phyloP scores from a whole-genome alignment of 2,797 vertebrate genomes.

The Pipistrellus pipistrellus region DNA sequence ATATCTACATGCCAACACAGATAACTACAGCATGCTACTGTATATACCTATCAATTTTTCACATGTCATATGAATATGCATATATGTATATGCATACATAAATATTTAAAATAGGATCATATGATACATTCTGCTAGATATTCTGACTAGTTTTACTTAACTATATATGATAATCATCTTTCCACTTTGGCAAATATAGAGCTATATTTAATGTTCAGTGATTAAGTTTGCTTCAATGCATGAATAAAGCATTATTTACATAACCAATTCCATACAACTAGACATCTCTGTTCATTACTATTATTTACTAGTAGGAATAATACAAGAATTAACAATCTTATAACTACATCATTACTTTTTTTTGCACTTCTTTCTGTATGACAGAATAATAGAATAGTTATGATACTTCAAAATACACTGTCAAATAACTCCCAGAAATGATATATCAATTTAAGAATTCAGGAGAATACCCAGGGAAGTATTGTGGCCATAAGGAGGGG shows the following conservation, averaged over 20 bases:
- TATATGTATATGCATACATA: not conserved
- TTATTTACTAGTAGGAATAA: slow-evolving; percentile 34
- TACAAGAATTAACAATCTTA: slow-evolving; percentile 5
- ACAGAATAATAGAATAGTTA: slow-evolving; percentile 10
- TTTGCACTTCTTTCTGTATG: not conserved
- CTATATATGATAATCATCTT: not conserved
- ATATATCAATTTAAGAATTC: not conserved
- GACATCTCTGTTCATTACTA: not conserved
- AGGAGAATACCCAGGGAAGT: not conserved
- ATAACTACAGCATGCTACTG: not conserved
- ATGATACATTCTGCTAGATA: not conserved
- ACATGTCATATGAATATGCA: not conserved
- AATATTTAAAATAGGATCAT: not conserved
- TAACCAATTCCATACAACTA: not conserved
- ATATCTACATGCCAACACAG: not conserved
- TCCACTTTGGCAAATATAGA: not conserved
- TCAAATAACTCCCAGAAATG: slow-evolving; percentile 14
- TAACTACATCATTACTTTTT: not conserved
- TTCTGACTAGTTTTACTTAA: slow-evolving; percentile 28
- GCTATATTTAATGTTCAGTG: not conserved
- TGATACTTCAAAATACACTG: not conserved
- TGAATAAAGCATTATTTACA: not conserved
- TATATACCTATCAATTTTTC: not conserved
- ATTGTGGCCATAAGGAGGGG: not conserved
- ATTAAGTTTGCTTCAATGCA: slow-evolving; percentile 22